Percentiles rank a stretch among this genome's conserved stretches.
Evolutionary conservation across 1,140 invertebrate species (phyloP).

Genomic region (Mercenaria mercenaria): DNA sequence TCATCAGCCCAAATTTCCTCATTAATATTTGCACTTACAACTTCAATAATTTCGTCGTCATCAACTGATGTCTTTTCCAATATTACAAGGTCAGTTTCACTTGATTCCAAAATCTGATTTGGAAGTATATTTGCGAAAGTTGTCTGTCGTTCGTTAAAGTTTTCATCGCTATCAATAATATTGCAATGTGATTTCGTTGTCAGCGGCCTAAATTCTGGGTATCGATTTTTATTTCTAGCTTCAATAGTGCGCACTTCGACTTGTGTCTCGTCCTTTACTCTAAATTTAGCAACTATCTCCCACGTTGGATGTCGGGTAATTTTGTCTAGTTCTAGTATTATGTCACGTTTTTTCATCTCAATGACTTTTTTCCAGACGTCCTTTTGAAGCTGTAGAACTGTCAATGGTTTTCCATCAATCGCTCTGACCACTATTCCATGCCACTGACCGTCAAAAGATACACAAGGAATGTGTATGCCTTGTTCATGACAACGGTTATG

Average conservation of each 20-base stretch:
- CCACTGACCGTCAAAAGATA: constrained; percentile 67
- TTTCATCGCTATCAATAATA: not conserved
- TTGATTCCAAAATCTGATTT: not conserved
- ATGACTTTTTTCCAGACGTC: constrained; percentile 31
- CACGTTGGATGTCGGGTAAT: not conserved
- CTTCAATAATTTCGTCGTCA: not conserved
- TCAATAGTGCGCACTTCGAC: not conserved
- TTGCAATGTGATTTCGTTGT: not conserved
- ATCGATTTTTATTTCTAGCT: not conserved
- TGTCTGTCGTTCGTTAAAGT: not conserved
- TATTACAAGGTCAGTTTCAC: not conserved
- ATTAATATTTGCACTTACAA: not conserved
- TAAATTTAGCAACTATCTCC: no score
- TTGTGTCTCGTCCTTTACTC: no score
- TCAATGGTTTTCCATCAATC: constrained; percentile 33
- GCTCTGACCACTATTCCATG: constrained; percentile 26
- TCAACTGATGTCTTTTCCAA: not conserved
- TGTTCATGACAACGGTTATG: not conserved
- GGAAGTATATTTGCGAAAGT: not conserved
- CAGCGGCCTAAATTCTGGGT: not conserved
- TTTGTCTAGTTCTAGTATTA: not conserved
- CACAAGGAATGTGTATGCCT: constrained; percentile 53
- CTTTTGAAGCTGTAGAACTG: constrained; percentile 56
- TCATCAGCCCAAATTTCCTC: not conserved
- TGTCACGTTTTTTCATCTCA: not conserved